Percentiles rank a stretch among this genome's conserved stretches.
Conservation (phyloP, 2,113 vertebrate genomes). For the Romanogobio albipinnatus region DNA sequence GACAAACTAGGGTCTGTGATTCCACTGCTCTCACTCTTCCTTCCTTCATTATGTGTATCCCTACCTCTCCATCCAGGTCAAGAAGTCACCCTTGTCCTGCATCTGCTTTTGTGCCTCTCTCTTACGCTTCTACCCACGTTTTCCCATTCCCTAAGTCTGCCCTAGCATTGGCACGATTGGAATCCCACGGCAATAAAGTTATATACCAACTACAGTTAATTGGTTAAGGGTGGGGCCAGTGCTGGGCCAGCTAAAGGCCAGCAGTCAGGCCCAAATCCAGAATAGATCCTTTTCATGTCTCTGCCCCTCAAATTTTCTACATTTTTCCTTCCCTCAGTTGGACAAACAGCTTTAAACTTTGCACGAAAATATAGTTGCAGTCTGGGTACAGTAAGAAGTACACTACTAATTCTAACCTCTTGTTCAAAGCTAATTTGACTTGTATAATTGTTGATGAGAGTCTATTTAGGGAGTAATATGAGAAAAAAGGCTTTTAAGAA, state of each 20-base stretch:
- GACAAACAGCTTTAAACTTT: constrained; percentile 33
- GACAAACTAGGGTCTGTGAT: constrained; percentile 62
- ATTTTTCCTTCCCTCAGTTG: constrained; percentile 45
- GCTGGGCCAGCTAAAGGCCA: constrained; percentile 41
- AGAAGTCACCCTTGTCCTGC: constrained; percentile 38
- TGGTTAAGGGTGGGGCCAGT: constrained; percentile 45
- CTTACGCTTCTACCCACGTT: constrained; percentile 39
- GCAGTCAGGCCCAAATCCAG: constrained; percentile 50
- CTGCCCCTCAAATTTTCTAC: constrained; percentile 45
- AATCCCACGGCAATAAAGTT: constrained; percentile 63
- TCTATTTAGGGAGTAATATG: constrained; percentile 25
- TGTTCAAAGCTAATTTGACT: background rate
- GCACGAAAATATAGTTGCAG: constrained; percentile 21
- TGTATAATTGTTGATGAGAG: background rate
- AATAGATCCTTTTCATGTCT: constrained; percentile 53
- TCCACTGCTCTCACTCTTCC: constrained; percentile 23
- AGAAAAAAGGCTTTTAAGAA: constrained; percentile 8
- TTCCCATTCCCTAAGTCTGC: constrained; percentile 45
- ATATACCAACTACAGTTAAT: constrained; percentile 62
- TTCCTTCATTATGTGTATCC: constrained; percentile 46
- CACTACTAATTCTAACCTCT: background rate
- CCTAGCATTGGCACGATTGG: constrained; percentile 68
- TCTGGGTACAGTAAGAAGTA: constrained; percentile 24
- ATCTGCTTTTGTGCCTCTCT: constrained; percentile 41
- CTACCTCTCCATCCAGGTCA: constrained; percentile 25